Conservation (phyloP, 2,797 vertebrate genomes). For the Micromesistius poutassou region DNA sequence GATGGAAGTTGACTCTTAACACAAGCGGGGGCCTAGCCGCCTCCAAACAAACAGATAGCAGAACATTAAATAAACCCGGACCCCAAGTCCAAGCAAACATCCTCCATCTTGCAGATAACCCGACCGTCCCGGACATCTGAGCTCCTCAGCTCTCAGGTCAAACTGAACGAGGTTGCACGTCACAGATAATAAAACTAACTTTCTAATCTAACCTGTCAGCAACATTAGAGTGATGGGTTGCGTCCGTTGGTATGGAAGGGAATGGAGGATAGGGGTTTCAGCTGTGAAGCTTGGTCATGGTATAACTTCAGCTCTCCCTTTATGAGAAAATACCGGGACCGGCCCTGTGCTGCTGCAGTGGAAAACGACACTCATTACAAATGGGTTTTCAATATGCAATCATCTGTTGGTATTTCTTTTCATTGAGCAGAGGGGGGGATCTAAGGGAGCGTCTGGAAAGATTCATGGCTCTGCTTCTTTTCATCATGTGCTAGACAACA, state of each 20-base stretch:
- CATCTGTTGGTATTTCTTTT: constrained; percentile 24
- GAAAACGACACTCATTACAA: constrained; percentile 21
- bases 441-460: constrained; percentile 56
- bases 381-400: constrained; percentile 60
- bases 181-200: background rate
- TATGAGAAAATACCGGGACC: constrained; percentile 20
- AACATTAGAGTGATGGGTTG: background rate
- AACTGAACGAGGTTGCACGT: constrained; percentile 16
- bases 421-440: constrained; percentile 34
- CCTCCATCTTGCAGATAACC: constrained; percentile 21
- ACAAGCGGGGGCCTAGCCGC: constrained; percentile 37
- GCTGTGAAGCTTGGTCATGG: constrained; percentile 22
- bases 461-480: constrained; percentile 43
- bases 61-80: constrained; percentile 60
- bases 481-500: constrained; percentile 54
- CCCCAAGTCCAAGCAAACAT: constrained; percentile 55
- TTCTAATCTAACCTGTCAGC: background rate
- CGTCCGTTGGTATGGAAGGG: background rate
- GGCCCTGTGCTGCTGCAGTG: constrained; percentile 19
- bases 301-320: constrained; percentile 35
- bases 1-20: constrained; percentile 1
- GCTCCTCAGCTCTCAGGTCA: constrained; percentile 15
- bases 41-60: constrained; percentile 54
- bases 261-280: constrained; percentile 16
- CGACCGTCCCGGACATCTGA: constrained; percentile 20